Evolutionary conservation across 2,888 invertebrate genomes (phyloP), one percentile per base, ranked within the genome.

Genomic region (Eubasilissa splendida): DNA sequence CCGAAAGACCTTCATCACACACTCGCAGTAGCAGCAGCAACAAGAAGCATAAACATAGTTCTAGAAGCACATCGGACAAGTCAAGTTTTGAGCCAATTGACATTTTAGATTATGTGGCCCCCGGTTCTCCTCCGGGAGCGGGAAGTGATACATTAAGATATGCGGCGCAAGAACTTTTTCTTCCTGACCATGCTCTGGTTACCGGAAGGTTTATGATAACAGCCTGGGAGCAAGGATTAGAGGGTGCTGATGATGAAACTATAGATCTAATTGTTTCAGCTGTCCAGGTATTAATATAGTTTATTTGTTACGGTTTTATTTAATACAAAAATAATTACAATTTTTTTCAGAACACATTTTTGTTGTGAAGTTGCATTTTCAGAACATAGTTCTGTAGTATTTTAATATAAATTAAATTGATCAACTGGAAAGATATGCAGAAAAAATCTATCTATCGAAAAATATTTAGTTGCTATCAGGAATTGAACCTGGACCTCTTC

Each of bases 161-260:
- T n/a, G 80, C 82, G 14, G 92, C 91, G 0, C 91, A 96, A 87
- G 96, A 97, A 87, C 88, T 96, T 80, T 94, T 96, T 85, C 88
- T 97, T 82, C 97, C 97, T 0, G 97, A 97, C 87, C 92, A 94
- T 83, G 94, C 95, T 0, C 93, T 97, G 85, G 93, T 97, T 5
- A 92, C 95, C 83, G 96, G 96, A 0, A 91, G 97, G 81, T 93
- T 97, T 85, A 93, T 96, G 88, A 91, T 97, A 10, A 94, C 95
- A 4, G 96, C 97, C 7, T 97, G 97, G 97, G 97, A 97, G 86
- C 92, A 93, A 73, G 97, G 96, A 0, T 91, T 98, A 63, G 94
- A 96, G 84, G 96, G 96, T 8, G 95, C 95, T 4, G 95, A 96
- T 83, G 96, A 96, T 85, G 93, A 92, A 83, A 96, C 96, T 4